Base-by-base conservation (phyloP, 1,140 invertebrate genomes). In the Heterodera carotae region DNA sequence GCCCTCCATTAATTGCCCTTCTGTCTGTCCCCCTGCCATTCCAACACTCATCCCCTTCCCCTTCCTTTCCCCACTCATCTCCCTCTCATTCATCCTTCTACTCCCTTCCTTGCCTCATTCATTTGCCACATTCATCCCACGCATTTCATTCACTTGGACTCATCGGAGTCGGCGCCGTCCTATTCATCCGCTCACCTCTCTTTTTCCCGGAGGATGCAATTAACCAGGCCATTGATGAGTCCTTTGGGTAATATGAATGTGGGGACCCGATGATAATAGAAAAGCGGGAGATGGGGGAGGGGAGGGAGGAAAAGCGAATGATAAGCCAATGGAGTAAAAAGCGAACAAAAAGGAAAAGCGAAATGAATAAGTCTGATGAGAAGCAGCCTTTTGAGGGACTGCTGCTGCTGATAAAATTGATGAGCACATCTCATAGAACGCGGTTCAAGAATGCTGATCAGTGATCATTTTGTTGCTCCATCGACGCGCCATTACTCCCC, bases 241-340 rank as follows among this genome's bases (percentile, higher is more conserved):
- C 48, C 48, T 56, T 56, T 56, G 48, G 48, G 48, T 56, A 56
- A 56, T 56, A 56, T 56, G 48, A 56, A 56, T 22, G 48, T 56
- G 48, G 39, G n/a, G 7, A 43, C 48, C 48, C 12, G 12, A 56
- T 56, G 48, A 56, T 56, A 56, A 43, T 22, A 22, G 39, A 43
- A 43, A 43, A 43, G n/a, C n/a, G 39, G 39, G 39, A 43, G 12
- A 43, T 8, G 39, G 39, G 12, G 12, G 12, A 10, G 36, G 36
- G 10, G 10, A 39, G 10, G 48, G 18, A 18, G 48, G 48, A 56
- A 53, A 53, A 53, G 22, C 12, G 48, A 22, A 5, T 53, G 48
- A 22, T 18, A 53, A 5, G 48, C 48, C n/a, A n/a, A n/a, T n/a
- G n/a, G n/a, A n/a, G n/a, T n/a, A n/a, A n/a, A 53, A 56, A 22